Evolutionary conservation across 2,113 vertebrate species (phyloP), one percentile per base, ranked within the genome.

Genomic region (Amphilophus citrinellus): DNA sequence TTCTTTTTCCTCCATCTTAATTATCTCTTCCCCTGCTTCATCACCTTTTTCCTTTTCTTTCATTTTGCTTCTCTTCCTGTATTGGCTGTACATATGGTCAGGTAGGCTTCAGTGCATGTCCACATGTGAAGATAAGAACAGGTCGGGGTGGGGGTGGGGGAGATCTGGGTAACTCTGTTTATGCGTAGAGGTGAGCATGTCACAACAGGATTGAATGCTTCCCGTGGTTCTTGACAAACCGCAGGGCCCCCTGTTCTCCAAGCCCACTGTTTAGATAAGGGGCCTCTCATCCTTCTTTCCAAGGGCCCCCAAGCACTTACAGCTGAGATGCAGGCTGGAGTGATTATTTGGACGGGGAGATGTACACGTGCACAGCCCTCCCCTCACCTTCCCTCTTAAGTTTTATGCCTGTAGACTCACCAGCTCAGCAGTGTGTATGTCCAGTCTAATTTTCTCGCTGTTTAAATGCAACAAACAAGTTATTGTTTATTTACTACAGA

Each of bases 141-240:
- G 88, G 87, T 83, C 83, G 80, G 20, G 76, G 37, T 39, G 57
- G 71, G 83, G 35, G 6, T 35, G 35, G 35, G 35, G 35, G 35
- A 7, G 56, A 20, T 80, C 63, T 35, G 79, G 66, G 62, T 15
- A 42, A 53, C 76, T 88, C 87, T 92, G 82, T 88, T 93, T 85
- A 84, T 58, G 77, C 30, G 20, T 77, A 0, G 86, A 89, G 90
- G 87, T 83, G 87, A 92, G 87, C 88, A 73, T 93, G 93, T 94
- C 91, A 91, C 91, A 88, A 89, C 88, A 89, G 86, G 91, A 94
- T 94, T 93, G 89, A 94, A 94, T 83, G 88, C 90, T 94, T 95
- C 93, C 93, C 7, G 50, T 77, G 83, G 89, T 91, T 93, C 88
- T 90, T 88, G 90, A 92, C 76, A 79, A 90, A 76, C 82, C 78